Conservation (phyloP, 2,888 invertebrate species). For the Platycnemis pennipes region DNA sequence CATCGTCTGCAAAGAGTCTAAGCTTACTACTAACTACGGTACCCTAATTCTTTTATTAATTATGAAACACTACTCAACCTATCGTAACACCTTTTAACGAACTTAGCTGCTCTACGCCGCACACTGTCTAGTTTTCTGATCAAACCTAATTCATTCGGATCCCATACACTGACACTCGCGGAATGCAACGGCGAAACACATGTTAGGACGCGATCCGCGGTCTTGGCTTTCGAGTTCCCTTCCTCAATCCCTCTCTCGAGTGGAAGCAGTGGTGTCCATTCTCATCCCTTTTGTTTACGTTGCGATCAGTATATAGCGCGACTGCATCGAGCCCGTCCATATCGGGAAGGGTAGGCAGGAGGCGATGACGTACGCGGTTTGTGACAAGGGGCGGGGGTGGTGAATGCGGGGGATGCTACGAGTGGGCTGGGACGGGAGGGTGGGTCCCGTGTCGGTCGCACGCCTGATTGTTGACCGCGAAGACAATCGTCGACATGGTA, state of each 20-base stretch:
- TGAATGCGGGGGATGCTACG: background rate
- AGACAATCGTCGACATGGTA: background rate
- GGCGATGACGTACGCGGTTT: background rate
- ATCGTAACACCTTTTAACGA: too few species aligned
- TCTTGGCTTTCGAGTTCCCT: background rate
- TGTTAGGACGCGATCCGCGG: too few species aligned
- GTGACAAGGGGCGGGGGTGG: background rate
- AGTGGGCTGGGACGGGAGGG: background rate
- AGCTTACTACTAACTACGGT: too few species aligned
- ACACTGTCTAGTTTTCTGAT: too few species aligned
- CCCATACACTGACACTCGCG: too few species aligned
- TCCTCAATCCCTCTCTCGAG: background rate
- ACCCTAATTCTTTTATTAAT: too few species aligned
- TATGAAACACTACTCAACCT: too few species aligned
- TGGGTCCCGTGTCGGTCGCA: background rate
- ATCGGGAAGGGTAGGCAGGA: too few species aligned
- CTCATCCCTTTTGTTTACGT: background rate
- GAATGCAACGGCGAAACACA: too few species aligned
- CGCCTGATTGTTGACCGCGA: slow-evolving; percentile 3
- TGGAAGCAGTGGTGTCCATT: background rate
- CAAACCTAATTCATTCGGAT: too few species aligned
- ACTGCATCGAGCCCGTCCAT: background rate
- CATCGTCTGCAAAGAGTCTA: too few species aligned
- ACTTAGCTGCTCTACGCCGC: too few species aligned
- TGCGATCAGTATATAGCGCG: background rate